Conservation (phyloP, 2,888 invertebrate species). For the Mythimna impura region DNA sequence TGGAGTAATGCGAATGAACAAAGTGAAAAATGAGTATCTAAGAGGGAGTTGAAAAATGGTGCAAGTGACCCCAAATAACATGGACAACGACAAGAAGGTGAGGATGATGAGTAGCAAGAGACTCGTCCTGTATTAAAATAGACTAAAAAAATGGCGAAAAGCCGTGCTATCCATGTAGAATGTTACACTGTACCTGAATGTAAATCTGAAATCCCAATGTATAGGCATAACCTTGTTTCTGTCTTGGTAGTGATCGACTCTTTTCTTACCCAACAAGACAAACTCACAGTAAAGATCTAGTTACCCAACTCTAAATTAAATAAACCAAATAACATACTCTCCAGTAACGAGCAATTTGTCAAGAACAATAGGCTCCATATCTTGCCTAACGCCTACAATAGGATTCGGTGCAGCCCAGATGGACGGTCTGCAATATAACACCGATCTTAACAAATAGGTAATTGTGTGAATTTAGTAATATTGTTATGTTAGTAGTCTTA, state of each 20-base stretch:
- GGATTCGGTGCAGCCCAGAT: slow-evolving; percentile 15
- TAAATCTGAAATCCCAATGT: no score
- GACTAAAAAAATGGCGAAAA: no score
- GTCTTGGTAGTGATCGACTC: background rate
- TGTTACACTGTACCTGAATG: no score
- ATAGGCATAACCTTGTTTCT: no score
- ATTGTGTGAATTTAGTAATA: slow-evolving; percentile 47
- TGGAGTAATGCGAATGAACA: no score
- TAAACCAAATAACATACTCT: slow-evolving; percentile 38
- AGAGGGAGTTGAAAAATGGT: no score
- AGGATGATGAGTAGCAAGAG: no score
- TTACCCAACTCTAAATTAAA: slow-evolving; percentile 54
- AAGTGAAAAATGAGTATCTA: no score
- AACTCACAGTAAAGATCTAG: background rate
- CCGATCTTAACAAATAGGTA: slow-evolving; percentile 38
- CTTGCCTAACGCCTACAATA: slow-evolving; percentile 50
- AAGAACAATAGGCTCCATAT: slow-evolving; percentile 61
- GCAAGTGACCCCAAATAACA: no score
- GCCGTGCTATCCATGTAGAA: no score
- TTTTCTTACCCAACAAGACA: slow-evolving; percentile 21
- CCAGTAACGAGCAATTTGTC: slow-evolving; percentile 61
- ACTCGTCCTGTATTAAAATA: no score
- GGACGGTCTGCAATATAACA: slow-evolving; percentile 40
- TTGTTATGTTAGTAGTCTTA: background rate
- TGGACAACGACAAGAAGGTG: no score